Evolutionary conservation across 2,797 vertebrate species (phyloP), one percentile per base, ranked within the genome.

Genomic region (Acropternis orthonyx): DNA sequence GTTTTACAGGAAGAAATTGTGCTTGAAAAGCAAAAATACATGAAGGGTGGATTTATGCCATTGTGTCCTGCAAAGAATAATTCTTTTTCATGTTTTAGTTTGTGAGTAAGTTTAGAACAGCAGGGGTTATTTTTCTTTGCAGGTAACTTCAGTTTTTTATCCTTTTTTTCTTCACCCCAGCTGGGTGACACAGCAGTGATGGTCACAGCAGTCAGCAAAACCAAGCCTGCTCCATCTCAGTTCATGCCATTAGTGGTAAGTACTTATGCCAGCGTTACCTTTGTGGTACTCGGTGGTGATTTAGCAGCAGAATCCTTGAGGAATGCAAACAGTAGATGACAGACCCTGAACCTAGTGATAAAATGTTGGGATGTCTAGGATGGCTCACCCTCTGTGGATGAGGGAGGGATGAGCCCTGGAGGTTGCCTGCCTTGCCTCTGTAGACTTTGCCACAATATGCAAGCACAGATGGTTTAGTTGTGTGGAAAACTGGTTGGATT

Each of bases 191-290:
- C 99, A 20, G 98, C 99, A 24, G 99, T 99, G 75, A 99, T 99
- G 99, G 99, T 99, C 88, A 99, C 99, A 28, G 98, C 99, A 16
- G 99, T 99, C 95, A 99, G 99, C 97, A 99, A 99, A 97, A 99
- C 98, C 79, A 99, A 98, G 95, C 98, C 99, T 18, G 98, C 99
- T 75, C 84, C 98, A 0, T 98, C 99, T 73, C 99, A 99, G 94
- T 99, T 99, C 91, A 98, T 99, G 99, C 99, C 99, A 16, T 98
- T 99, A 61, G 99, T 99, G 98, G 99, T 99, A 97, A 96, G 99
- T 98, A 93, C 74, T 79, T n/a, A 22, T 1, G 26, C 46, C 9
- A 69, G 8, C 55, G 67, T 18, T 12, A 6, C 3, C 37, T 73
- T 41, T 48, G 56, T 68, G 37, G 15, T 44, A 18, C 11, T 37